Percentiles rank a stretch among this genome's conserved stretches.
Conservation (phyloP, 1,140 invertebrate species). For the Globodera rostochiensis region DNA sequence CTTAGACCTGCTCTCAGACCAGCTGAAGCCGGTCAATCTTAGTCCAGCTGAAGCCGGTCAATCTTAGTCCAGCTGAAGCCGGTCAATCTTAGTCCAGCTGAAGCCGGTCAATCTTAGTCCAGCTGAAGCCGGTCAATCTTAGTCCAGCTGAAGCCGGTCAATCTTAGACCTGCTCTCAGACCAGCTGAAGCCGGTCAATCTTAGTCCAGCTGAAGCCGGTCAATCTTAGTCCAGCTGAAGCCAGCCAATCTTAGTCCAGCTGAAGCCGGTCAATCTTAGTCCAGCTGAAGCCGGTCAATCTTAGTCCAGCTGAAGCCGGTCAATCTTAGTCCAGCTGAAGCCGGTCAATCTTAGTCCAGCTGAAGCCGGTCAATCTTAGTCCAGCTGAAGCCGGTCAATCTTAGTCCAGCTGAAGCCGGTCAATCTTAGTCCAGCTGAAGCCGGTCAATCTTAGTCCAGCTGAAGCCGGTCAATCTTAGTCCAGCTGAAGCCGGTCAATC, state of each 20-base stretch:
- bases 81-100: conserved; percentile 54
- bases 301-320: not conserved
- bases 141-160: not conserved
- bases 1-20: too few relatives aligned
- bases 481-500: conserved; percentile 2
- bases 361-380: conserved; percentile 13
- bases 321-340: not conserved
- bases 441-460: not conserved
- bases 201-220: not conserved
- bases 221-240: not conserved
- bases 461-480: not conserved
- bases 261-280: not conserved
- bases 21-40: not conserved
- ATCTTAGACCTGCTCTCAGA: not conserved
- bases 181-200: conserved; percentile 1
- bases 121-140: conserved; percentile 7
- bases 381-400: conserved; percentile 29
- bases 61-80: not conserved
- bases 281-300: conserved; percentile 3
- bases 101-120: conserved; percentile 54
- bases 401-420: conserved; percentile 63
- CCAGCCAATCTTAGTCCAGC: not conserved
- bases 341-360: not conserved
- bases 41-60: not conserved
- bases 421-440: not conserved